Percentiles rank a stretch among this genome's conserved stretches.
These are phyloP conservation scores for Polietes domitor DNA, from an alignment of 2,888 invertebrate species.

Conservation along the genomic window DNA sequence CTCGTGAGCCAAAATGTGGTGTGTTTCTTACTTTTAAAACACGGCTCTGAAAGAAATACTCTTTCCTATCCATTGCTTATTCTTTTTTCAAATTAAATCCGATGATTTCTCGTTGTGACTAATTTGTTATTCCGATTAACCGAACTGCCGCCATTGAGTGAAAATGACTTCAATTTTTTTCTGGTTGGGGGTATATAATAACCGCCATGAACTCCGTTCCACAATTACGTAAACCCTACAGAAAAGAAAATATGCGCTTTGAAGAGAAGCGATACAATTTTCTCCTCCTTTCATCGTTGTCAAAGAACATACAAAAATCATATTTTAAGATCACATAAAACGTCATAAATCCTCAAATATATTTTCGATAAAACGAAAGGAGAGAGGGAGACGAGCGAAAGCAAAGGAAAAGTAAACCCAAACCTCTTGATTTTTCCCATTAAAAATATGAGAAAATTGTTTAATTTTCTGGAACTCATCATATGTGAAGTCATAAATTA, in stretches of 20 bases:
- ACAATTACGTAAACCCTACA: slow-evolving; percentile 9
- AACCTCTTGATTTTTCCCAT: slow-evolving; percentile 46
- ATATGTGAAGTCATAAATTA: slow-evolving; percentile 78
- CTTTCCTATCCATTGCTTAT: too few species aligned
- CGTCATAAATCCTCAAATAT: slow-evolving; percentile 24
- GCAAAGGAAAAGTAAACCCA: neutral
- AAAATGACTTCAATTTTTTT: too few species aligned
- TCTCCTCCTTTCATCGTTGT: neutral
- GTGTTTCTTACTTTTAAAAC: too few species aligned
- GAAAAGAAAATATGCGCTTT: neutral
- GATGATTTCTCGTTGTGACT: too few species aligned
- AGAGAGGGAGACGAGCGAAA: neutral
- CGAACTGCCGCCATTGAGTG: too few species aligned
- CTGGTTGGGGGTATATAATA: too few species aligned
- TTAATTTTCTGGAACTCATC: slow-evolving; percentile 79
- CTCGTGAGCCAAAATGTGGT: too few species aligned
- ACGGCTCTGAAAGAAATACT: too few species aligned
- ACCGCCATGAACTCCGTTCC: too few species aligned
- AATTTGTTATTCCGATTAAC: too few species aligned
- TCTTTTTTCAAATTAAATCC: too few species aligned
- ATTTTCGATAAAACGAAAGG: slow-evolving; percentile 20
- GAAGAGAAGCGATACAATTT: neutral
- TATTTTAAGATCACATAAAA: slow-evolving; percentile 25
- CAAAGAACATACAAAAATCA: slow-evolving; percentile 19
- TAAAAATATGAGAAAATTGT: slow-evolving; percentile 71